Percentiles rank a stretch among this genome's conserved stretches.
Conservation (phyloP, 1,140 invertebrate genomes). For the Sycophila sp. region DNA sequence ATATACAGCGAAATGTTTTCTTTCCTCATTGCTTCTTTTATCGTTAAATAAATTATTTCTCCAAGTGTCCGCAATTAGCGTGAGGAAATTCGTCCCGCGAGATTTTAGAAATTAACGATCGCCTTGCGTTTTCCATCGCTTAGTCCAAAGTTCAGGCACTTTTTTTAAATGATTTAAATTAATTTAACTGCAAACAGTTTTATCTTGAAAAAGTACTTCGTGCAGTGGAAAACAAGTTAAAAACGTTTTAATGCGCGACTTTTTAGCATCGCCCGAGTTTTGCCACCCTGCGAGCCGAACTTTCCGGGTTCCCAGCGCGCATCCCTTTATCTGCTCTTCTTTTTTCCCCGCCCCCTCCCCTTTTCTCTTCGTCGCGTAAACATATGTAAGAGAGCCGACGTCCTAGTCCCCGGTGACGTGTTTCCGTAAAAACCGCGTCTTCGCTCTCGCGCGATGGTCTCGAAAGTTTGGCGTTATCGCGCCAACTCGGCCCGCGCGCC, state of each 20-base stretch:
- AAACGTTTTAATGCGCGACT: not conserved
- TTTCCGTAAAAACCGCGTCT: not conserved
- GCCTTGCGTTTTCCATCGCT: not conserved
- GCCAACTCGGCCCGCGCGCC: constrained; percentile 25
- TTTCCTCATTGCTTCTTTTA: too few species aligned
- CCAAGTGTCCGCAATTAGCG: not conserved
- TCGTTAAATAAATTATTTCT: too few species aligned
- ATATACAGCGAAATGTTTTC: too few species aligned
- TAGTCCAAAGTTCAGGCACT: not conserved
- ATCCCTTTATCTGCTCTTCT: not conserved
- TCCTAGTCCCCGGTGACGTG: not conserved
- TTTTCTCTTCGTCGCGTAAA: not conserved
- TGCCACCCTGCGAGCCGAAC: not conserved
- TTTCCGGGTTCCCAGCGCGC: not conserved
- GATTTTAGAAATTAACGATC: not conserved
- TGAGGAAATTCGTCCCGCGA: not conserved
- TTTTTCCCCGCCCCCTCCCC: not conserved
- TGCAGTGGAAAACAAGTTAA: not conserved
- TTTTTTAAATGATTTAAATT: not conserved
- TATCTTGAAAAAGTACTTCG: not conserved
- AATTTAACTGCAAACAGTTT: not conserved
- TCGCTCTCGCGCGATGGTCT: constrained; percentile 19
- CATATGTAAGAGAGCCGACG: constrained; percentile 10
- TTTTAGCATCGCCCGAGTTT: not conserved
- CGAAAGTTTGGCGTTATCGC: constrained; percentile 49